Conservation (phyloP, 2,113 vertebrate genomes). For the Cyanoliseus patagonus region DNA sequence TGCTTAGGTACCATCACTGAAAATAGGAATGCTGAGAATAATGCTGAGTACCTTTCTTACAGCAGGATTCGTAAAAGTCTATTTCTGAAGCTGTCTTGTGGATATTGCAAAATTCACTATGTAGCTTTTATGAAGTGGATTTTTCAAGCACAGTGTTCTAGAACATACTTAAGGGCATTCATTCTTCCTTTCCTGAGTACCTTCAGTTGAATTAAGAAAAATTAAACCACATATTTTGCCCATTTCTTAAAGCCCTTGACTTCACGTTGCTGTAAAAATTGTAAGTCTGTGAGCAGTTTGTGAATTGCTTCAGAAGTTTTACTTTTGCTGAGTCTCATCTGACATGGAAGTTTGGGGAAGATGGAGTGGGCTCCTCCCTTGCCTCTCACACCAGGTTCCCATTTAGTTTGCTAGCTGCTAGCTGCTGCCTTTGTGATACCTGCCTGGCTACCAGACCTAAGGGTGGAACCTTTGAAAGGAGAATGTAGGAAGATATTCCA, state of each 20-base stretch:
- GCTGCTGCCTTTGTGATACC: not conserved
- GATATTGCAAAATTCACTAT: not conserved
- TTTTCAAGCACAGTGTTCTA: not conserved
- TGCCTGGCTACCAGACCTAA: not conserved
- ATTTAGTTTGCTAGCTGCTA: not conserved
- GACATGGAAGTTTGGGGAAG: not conserved
- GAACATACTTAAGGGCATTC: not conserved
- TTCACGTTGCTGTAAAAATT: not conserved
- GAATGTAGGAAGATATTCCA: not conserved
- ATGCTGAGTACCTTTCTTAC: not conserved
- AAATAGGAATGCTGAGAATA: not conserved
- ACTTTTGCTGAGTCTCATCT: not conserved
- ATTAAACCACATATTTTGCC: not conserved
- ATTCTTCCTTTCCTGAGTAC: not conserved
- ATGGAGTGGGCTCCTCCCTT: not conserved
- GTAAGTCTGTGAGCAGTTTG: not conserved
- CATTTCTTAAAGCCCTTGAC: not conserved
- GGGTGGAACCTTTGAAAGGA: not conserved
- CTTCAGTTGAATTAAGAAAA: not conserved
- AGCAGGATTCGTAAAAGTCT: not conserved
- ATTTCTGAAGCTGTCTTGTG: not conserved
- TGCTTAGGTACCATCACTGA: not conserved
- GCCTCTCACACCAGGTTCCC: not conserved
- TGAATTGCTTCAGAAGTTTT: not conserved
- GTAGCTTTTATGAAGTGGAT: not conserved